Conservation (phyloP, 2,797 vertebrate species). For the Premnoplex brunnescens region DNA sequence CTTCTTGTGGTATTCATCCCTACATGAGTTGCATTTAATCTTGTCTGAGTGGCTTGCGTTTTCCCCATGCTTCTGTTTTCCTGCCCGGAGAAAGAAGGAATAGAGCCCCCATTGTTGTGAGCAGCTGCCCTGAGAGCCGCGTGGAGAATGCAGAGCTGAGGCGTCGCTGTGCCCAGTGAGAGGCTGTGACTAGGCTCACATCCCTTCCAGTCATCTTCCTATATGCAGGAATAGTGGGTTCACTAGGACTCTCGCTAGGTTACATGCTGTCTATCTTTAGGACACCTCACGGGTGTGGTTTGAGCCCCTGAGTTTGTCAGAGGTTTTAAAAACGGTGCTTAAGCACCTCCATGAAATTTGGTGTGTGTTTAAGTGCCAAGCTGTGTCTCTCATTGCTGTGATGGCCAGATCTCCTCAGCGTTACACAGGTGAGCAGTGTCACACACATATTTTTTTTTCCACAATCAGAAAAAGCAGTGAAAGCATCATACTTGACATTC, state of each 20-base stretch:
- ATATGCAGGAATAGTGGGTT: neutral
- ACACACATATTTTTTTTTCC: neutral
- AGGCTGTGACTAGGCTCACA: neutral
- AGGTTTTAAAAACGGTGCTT: neutral
- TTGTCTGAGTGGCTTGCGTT: slow-evolving; percentile 15
- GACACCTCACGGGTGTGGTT: neutral
- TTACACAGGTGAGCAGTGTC: neutral
- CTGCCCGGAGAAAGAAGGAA: slow-evolving; percentile 34
- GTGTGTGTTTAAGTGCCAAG: neutral
- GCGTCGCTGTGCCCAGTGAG: neutral
- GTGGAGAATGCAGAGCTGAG: slow-evolving; percentile 14
- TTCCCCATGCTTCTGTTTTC: slow-evolving; percentile 58
- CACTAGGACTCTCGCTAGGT: neutral
- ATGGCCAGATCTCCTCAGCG: neutral
- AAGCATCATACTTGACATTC: neutral
- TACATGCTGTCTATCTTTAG: neutral
- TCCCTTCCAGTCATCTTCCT: neutral
- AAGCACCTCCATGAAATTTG: neutral
- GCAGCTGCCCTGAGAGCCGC: neutral
- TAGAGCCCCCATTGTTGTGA: neutral
- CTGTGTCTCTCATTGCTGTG: neutral
- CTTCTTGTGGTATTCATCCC: neutral
- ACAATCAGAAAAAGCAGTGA: neutral
- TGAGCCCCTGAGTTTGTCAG: neutral
- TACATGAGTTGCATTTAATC: neutral